Percentiles rank a stretch among this genome's conserved stretches.
Evolutionary conservation across 1,140 invertebrate species (phyloP).

Genomic region (Zophobas morio): DNA sequence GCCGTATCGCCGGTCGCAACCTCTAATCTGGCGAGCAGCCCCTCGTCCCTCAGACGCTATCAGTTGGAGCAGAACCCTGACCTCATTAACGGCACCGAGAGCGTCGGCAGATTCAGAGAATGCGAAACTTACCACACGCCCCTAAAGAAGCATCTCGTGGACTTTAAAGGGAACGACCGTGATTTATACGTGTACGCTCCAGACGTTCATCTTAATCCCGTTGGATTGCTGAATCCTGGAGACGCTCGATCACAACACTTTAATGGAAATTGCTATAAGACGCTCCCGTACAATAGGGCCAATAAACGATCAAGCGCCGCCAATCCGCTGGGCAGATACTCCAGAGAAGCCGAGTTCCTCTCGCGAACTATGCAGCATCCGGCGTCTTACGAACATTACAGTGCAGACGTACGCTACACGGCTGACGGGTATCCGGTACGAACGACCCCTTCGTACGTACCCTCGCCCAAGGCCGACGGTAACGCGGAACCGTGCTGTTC

Average conservation of each 20-base stretch:
- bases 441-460: conserved; percentile 72
- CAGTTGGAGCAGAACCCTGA: conserved; percentile 80
- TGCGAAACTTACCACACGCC: conserved; percentile 13
- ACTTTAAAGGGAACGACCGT: conserved; percentile 20
- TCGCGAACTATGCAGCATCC: conserved; percentile 68
- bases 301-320: conserved; percentile 74
- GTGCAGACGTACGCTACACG: conserved; percentile 80
- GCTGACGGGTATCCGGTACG: conserved; percentile 82
- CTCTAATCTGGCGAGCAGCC: conserved; percentile 58
- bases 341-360: conserved; percentile 79
- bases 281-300: conserved; percentile 78
- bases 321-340: conserved; percentile 74
- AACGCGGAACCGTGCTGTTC: conserved; percentile 56
- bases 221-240: conserved; percentile 68
- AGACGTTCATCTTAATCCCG: conserved; percentile 77
- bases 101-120: conserved; percentile 73
- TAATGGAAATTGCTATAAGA: conserved; percentile 74
- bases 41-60: conserved; percentile 69
- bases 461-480: conserved; percentile 70
- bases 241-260: conserved; percentile 20
- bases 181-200: conserved; percentile 56
- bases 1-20: conserved; percentile 55
- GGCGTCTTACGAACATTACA: conserved; percentile 70
- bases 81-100: conserved; percentile 82
- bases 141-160: conserved; percentile 18